Percentiles rank a stretch among this genome's conserved stretches.
phyloP scores from a whole-genome alignment of 1,140 invertebrate species.

The Sitobion miscanthi region DNA sequence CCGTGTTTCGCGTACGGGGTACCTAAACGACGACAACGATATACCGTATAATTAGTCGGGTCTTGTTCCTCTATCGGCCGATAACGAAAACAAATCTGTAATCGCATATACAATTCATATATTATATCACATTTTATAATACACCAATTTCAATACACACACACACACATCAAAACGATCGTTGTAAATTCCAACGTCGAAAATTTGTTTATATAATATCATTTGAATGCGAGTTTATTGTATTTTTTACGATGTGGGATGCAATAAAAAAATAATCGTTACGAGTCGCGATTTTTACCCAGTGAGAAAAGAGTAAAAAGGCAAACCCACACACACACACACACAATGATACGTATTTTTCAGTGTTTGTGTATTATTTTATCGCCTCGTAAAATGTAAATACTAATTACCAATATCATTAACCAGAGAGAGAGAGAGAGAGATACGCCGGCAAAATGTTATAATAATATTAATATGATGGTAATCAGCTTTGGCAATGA shows the following conservation, averaged over 20 bases:
- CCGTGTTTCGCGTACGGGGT: not conserved
- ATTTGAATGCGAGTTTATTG: not conserved
- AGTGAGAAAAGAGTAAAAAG: not conserved
- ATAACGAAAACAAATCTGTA: not conserved
- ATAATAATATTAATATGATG: not conserved
- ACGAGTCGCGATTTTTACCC: not conserved
- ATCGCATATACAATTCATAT: not conserved
- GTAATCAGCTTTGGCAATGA: conserved; percentile 13
- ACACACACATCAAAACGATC: not conserved
- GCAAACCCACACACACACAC: not conserved
- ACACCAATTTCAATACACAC: not conserved
- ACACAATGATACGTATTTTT: no score
- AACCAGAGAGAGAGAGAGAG: not conserved
- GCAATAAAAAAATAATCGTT: not conserved
- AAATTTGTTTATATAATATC: not conserved
- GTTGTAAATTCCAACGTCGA: not conserved
- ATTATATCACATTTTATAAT: not conserved
- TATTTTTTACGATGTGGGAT: not conserved
- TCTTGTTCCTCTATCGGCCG: not conserved
- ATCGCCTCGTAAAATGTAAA: not conserved
- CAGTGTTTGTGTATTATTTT: not conserved
- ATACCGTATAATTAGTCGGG: no score
- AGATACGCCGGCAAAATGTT: not conserved
- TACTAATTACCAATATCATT: not conserved
- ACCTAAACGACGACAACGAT: no score